Evolutionary conservation across 2,888 invertebrate species (phyloP).

Genomic region (Dendrolimus pini): DNA sequence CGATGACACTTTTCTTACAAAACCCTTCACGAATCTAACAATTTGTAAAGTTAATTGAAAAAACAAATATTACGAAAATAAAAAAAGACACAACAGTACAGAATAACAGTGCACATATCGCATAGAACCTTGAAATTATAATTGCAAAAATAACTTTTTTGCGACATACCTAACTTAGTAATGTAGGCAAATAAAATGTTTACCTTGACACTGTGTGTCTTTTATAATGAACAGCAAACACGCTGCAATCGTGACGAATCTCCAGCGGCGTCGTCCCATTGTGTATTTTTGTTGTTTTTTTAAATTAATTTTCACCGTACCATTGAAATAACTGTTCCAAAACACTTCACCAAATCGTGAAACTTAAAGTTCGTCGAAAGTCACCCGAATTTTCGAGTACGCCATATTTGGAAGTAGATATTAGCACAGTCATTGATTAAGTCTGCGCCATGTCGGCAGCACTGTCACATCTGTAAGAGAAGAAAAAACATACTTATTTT

Average conservation of each 20-base stretch:
- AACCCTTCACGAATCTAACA: too few species aligned
- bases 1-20: too few species aligned
- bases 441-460: constrained; percentile 37
- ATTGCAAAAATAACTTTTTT: too few species aligned
- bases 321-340: constrained; percentile 42
- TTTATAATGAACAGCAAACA: constrained; percentile 58
- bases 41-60: too few species aligned
- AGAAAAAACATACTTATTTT: constrained; percentile 7
- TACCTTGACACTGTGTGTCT: constrained; percentile 67
- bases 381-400: constrained; percentile 24
- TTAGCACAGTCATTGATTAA: constrained; percentile 35
- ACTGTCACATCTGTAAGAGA: constrained; percentile 64
- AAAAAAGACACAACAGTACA: too few species aligned
- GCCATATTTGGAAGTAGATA: constrained; percentile 41
- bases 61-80: too few species aligned
- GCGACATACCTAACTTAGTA: too few species aligned
- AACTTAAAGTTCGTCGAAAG: constrained; percentile 34
- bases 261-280: constrained; percentile 70
- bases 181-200: constrained; percentile 11
- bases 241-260: constrained; percentile 58
- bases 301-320: constrained; percentile 54
- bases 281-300: constrained; percentile 22
- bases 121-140: too few species aligned
- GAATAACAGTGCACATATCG: too few species aligned
- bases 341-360: constrained; percentile 16